These are phyloP conservation scores for Eutrigla gurnardus DNA, from an alignment of 2,797 vertebrate genomes.

Conservation along the genomic window DNA sequence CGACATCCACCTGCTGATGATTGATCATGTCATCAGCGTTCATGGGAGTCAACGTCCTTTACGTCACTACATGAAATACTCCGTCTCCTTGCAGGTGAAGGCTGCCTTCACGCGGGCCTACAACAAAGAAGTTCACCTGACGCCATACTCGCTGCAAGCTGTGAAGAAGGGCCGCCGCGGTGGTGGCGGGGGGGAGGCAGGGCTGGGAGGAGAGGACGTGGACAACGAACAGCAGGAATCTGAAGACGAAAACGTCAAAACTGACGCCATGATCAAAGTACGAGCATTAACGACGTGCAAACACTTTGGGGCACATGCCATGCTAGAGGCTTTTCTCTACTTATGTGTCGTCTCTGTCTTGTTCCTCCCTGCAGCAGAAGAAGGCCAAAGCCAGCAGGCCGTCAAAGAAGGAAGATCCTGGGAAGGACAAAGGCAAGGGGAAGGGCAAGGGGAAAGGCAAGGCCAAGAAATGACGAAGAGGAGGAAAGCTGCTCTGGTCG, in stretches of 20 bases:
- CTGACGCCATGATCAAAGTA: conserved; percentile 98
- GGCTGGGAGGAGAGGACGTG: conserved; percentile 71
- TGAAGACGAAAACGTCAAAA: conserved; percentile 83
- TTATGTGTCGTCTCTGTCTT: neutral
- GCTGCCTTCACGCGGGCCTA: conserved; percentile 95
- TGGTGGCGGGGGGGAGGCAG: conserved; percentile 60
- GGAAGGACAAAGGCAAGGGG: conserved; percentile 82
- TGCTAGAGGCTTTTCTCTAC: neutral
- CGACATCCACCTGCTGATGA: too few relatives aligned
- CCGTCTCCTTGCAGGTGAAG: conserved; percentile 87
- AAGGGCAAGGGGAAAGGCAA: conserved; percentile 80
- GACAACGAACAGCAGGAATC: conserved; percentile 74
- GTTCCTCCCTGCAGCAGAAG: conserved; percentile 85
- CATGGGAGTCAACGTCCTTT: neutral
- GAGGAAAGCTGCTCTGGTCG: conserved; percentile 5
- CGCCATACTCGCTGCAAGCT: conserved; percentile 90
- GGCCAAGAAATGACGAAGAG: conserved; percentile 70
- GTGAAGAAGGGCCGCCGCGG: conserved; percentile 84
- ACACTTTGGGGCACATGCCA: neutral
- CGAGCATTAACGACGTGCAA: conserved; percentile 12
- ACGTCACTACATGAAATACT: neutral
- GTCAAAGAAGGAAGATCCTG: conserved; percentile 83
- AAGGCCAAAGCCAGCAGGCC: conserved; percentile 88
- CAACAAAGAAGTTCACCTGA: conserved; percentile 92
- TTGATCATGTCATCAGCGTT: neutral